Evolutionary conservation across 2,113 vertebrate species (phyloP), one percentile per base, ranked within the genome.

Genomic region (Eclectus roratus): DNA sequence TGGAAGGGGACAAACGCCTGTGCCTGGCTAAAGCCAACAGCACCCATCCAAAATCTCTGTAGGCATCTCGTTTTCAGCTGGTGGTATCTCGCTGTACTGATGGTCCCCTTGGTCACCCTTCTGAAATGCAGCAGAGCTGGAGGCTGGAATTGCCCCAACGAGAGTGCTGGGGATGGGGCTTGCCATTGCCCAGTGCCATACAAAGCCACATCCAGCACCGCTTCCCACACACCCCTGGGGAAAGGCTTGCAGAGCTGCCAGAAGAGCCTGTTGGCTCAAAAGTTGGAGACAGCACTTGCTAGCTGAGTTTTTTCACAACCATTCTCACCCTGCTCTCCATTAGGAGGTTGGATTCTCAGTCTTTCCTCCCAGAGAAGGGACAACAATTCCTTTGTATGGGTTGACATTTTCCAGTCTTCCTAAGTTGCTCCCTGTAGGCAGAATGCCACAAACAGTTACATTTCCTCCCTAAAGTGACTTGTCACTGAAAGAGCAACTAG

Each of bases 151-250:
- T 88, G 27, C 12, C 25, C 33, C 4, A 2, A 10, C 6, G n/a
- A 88, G 7, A 37, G 18, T 37, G 17, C 43, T 73, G 69, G 27
- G 27, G 11, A 31, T 7, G 8, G 43, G 44, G 39, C 3, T 50
- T 85, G 43, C 12, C 21, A 33, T 69, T 20, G 1, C 2, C 29
- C n/a, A 7, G 17, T 10, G 6, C 21, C 20, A 28, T 18, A 3
- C 5, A 53, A 35, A 31, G 77, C 61, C 7, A 1, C 20, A 44
- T 37, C 39, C 9, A 29, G 21, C 47, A 7, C 46, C 1, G 2
- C 16, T 71, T 35, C 37, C 49, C 9, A 1, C 66, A 37, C 37
- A 17, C 8, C 2, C 0, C 18, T 0, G 0, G 53, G 56, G 46
- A 47, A 60, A 78, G 24, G 28, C 23, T 87, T 56, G 20, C 64